phyloP scores from a whole-genome alignment of 2,113 vertebrate species.

The Triplophysa siluroides region DNA sequence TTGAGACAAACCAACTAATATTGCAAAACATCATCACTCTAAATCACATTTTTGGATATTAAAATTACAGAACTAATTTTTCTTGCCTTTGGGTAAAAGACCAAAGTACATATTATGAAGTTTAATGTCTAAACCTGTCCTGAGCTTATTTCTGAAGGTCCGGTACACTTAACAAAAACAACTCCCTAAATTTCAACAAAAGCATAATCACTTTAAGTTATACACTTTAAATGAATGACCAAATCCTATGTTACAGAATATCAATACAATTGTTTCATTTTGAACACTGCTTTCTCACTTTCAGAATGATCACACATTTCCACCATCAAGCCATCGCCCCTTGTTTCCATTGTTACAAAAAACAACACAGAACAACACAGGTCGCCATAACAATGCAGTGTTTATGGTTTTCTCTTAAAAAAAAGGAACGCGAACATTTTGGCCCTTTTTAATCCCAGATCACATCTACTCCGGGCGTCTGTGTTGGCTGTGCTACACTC shows the following conservation, averaged over 20 bases:
- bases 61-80: too few species aligned
- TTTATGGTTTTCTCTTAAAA: conserved; percentile 62
- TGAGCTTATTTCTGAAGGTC: not conserved
- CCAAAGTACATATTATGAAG: too few species aligned
- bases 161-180: not conserved
- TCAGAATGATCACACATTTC: conserved; percentile 47
- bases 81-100: too few species aligned
- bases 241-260: not conserved
- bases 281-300: not conserved
- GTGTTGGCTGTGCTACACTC: not conserved
- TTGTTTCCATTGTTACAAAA: conserved; percentile 49
- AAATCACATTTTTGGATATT: too few species aligned
- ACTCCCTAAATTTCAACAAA: not conserved
- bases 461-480: not conserved
- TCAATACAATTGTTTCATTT: not conserved
- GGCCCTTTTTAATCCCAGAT: conserved; percentile 28
- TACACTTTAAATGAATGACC: not conserved
- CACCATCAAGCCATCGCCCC: conserved; percentile 53
- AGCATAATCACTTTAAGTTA: too few species aligned
- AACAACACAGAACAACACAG: conserved; percentile 63
- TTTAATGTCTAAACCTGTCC: too few species aligned
- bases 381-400: conserved; percentile 66
- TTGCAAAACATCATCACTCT: too few species aligned
- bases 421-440: not conserved
- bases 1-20: too few species aligned